A percentile compares a stretch with the other conserved stretches of the same genome.
phyloP scores from a whole-genome alignment of 30 jellyfish, hydroid and myxozoan genomes.

The Chironex yamaguchii region DNA sequence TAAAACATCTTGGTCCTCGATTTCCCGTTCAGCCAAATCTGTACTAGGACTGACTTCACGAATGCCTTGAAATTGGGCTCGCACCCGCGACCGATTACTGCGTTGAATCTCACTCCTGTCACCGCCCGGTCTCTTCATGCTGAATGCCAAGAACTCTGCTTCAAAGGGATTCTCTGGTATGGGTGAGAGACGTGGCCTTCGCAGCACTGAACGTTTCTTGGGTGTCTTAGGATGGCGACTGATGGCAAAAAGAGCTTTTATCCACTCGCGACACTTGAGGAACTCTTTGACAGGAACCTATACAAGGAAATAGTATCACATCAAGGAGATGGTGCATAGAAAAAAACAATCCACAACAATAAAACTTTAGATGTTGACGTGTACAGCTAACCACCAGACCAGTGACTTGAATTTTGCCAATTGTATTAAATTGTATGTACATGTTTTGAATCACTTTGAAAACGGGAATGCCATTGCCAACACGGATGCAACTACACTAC shows the following conservation, averaged over 20 bases:
- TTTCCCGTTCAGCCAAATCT: no score
- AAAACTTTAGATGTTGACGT: no score
- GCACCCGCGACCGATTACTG: background rate
- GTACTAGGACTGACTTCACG: background rate
- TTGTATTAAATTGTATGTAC: no score
- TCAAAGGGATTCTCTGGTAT: conserved; percentile 82
- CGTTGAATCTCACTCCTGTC: background rate
- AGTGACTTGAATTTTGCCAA: no score
- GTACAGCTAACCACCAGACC: no score
- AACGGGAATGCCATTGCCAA: no score
- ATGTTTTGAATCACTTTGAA: no score
- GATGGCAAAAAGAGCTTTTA: conserved; percentile 45
- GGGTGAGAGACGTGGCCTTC: conserved; percentile 69
- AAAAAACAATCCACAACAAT: no score
- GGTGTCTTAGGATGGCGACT: conserved; percentile 41
- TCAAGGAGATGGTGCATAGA: no score
- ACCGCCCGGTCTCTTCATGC: background rate
- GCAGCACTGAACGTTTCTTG: conserved; percentile 34
- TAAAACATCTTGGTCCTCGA: background rate
- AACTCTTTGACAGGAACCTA: conserved; percentile 69
- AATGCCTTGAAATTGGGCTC: background rate
- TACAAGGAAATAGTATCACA: no score
- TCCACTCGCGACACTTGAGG: conserved; percentile 71
- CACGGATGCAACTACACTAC: no score
- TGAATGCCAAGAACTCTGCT: conserved; percentile 51